These are phyloP conservation scores for Stenotaenia linearis DNA, from an alignment of 2,888 invertebrate species.

Conservation along the genomic window DNA sequence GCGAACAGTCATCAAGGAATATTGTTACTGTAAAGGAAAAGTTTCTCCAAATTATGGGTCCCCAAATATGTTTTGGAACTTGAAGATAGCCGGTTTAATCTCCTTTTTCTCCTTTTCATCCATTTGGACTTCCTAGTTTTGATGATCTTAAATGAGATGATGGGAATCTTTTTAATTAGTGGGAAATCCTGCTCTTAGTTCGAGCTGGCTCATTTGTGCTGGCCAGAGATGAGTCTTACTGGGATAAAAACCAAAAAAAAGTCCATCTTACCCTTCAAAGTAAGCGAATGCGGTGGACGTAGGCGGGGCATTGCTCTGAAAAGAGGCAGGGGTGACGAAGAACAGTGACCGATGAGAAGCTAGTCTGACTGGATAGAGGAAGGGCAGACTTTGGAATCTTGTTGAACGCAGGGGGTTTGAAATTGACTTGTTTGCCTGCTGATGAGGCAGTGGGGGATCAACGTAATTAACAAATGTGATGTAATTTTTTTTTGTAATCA, in stretches of 20 bases:
- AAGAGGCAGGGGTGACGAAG: conserved; percentile 1
- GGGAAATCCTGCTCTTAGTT: neutral
- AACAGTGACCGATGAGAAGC: conserved; percentile 2
- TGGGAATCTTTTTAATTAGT: conserved; percentile 13
- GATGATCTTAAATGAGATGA: conserved; percentile 17
- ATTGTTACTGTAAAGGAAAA: neutral
- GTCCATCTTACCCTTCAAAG: neutral
- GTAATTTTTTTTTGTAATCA: neutral
- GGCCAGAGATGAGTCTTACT: neutral
- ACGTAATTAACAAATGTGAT: neutral
- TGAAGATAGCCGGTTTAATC: neutral
- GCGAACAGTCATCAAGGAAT: too few relatives aligned
- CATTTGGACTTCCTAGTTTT: conserved; percentile 15
- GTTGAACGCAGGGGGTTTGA: conserved; percentile 12
- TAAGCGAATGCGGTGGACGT: neutral
- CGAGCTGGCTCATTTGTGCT: neutral
- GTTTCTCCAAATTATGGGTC: neutral
- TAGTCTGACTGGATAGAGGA: neutral
- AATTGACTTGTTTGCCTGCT: conserved; percentile 17
- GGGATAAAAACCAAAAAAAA: neutral
- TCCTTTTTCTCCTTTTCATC: neutral
- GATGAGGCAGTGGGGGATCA: conserved; percentile 1
- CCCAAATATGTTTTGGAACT: neutral
- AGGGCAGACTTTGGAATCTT: conserved; percentile 12
- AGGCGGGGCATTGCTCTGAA: neutral